A percentile compares a stretch with the other conserved stretches of the same genome.
These are phyloP conservation scores for Muraenolepis orangiensis DNA, from an alignment of 2,797 vertebrate species.

Conservation along the genomic window DNA sequence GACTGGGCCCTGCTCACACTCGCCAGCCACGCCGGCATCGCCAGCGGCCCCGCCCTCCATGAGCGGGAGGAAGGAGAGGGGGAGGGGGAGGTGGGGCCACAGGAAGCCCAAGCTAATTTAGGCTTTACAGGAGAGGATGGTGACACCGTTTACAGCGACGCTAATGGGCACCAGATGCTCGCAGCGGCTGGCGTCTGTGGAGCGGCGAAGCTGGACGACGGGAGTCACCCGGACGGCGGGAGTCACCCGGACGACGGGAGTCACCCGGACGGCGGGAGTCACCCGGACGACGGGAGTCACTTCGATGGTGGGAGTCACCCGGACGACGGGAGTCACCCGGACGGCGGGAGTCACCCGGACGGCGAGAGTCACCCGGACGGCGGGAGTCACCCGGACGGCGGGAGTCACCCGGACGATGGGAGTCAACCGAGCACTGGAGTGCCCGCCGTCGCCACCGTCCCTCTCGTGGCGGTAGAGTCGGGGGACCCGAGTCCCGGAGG, in stretches of 20 bases:
- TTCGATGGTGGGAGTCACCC: too few relatives aligned
- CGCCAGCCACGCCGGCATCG: slow-evolving; percentile 54
- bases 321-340: background rate
- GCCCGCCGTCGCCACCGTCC: background rate
- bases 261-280: too few relatives aligned
- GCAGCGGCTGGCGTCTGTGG: too few relatives aligned
- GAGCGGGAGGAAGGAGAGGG: slow-evolving; percentile 19
- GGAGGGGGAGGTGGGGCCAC: background rate
- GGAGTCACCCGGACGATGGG: background rate
- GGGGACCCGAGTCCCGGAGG: background rate
- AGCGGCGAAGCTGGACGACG: background rate
- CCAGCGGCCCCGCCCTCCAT: background rate
- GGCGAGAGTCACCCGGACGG: background rate
- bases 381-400: background rate
- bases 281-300: background rate
- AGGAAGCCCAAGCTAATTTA: background rate
- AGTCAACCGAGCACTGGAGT: background rate
- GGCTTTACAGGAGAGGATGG: background rate
- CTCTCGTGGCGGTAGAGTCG: background rate
- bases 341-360: too few relatives aligned
- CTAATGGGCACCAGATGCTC: background rate
- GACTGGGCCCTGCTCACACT: slow-evolving; percentile 53
- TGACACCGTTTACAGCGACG: background rate
- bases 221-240: background rate
- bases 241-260: background rate